These are phyloP conservation scores for Tragulus kanchil DNA, from an alignment of 2,113 vertebrate genomes.

Conservation along the genomic window DNA sequence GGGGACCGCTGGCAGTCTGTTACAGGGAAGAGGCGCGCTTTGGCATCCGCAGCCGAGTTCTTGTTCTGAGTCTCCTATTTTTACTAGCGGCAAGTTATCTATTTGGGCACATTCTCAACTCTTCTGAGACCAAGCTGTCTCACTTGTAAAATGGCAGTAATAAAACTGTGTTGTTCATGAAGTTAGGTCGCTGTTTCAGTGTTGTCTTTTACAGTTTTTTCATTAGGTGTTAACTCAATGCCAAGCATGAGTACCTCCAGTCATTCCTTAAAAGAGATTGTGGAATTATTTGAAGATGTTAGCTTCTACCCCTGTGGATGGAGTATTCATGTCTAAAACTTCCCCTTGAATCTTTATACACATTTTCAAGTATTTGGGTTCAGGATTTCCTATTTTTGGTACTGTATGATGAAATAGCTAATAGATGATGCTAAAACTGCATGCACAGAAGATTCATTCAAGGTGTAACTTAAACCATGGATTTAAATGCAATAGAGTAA, in stretches of 20 bases:
- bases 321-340: neutral
- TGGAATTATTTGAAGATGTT: neutral
- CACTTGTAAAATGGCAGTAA: neutral
- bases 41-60: fast-evolving
- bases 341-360: slow-evolving; percentile 3
- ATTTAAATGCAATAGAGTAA: neutral
- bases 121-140: neutral
- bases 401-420: neutral
- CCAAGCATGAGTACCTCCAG: neutral
- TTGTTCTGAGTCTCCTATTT: neutral
- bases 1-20: fast-evolving
- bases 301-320: neutral
- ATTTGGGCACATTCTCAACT: neutral
- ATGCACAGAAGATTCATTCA: neutral
- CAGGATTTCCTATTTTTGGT: neutral
- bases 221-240: neutral
- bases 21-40: no score
- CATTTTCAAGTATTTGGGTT: slow-evolving; percentile 2
- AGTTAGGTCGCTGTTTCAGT: neutral
- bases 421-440: neutral
- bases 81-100: neutral
- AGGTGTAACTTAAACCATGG: neutral
- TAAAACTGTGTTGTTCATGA: neutral
- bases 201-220: neutral
- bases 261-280: neutral